Evolutionary conservation across 2,797 vertebrate genomes (phyloP).

Genomic region (Paedocypris micromegethes): DNA sequence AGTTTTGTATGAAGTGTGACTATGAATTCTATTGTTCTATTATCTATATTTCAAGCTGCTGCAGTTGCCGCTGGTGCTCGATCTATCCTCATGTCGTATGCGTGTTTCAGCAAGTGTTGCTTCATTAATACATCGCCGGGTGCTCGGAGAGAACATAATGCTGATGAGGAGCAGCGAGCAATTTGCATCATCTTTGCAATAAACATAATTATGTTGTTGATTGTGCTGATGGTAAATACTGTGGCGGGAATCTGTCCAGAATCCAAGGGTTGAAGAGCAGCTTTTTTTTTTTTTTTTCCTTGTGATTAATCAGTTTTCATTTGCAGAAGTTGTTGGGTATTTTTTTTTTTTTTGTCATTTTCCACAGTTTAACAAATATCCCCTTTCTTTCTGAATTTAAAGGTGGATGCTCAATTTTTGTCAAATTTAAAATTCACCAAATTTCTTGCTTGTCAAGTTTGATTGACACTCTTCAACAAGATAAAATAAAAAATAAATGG

Average conservation of each 20-base stretch:
- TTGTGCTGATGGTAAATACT: conserved; percentile 30
- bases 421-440: no score
- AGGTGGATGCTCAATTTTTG: no score
- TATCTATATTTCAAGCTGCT: conserved; percentile 14
- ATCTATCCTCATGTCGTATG: conserved; percentile 27
- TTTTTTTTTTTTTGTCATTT: not conserved
- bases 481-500: no score
- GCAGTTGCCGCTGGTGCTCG: conserved; percentile 27
- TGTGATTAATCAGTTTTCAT: conserved; percentile 1
- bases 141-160: conserved; percentile 27
- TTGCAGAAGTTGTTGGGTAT: not conserved
- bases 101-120: conserved; percentile 4
- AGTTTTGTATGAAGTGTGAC: conserved; percentile 31
- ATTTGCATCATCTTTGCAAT: conserved; percentile 33
- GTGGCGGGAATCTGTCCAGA: conserved; percentile 17
- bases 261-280: conserved; percentile 26
- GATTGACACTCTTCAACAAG: no score
- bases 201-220: conserved; percentile 37
- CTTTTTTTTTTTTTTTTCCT: conserved; percentile 1
- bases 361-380: not conserved
- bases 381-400: no score
- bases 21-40: not conserved
- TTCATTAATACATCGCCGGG: conserved; percentile 35
- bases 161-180: conserved; percentile 34
- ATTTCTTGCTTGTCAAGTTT: no score